Evolutionary conservation across 2,113 vertebrate genomes (phyloP), one percentile per base, ranked within the genome.

Genomic region (Lipophrys pholis): DNA sequence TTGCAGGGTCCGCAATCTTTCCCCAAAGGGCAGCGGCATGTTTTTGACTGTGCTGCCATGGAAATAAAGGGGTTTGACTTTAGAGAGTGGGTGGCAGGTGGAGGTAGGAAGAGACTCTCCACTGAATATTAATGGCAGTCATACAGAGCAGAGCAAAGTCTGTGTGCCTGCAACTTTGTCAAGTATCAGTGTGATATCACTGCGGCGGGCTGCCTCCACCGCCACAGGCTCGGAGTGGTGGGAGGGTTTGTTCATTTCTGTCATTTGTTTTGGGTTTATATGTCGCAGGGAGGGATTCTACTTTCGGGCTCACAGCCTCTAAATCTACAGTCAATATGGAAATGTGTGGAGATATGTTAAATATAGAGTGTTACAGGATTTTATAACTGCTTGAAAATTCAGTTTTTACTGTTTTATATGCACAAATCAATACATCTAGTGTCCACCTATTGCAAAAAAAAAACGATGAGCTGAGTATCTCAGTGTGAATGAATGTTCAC

Each of bases 41-140:
- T 67, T 85, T 80, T 78, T 50, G 45, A 63, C 54, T 11, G 14
- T 51, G 70, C 82, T 85, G 36, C 77, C 70, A 84, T 87, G 81
- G 74, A 77, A 76, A 90, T 81, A 40, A 67, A 71, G 57, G 63
- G 71, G 17, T 69, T 82, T 74, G 59, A 50, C 49, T 81, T 73
- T 41, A 0, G 73, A 76, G 57, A 54, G 58, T 73, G 54, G 70
- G 72, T 60, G 56, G 71, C 68, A 84, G 78, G 69, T 79, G 48
- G 50, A 67, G 48, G 66, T 45, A 75, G 50, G 8, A 42, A 48
- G 54, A 68, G 30, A 43, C 52, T 68, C 73, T 73, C 15, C 2
- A 6, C 69, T 87, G 81, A 84, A 89, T 89, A 79, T 77, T 74
- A 85, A 88, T 84, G 73, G 59, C 55, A 81, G 49, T 54, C 54